A percentile compares a stretch with the other conserved stretches of the same genome.
These are phyloP conservation scores for Molothrus ater DNA, from an alignment of 2,797 vertebrate species.

Conservation along the genomic window DNA sequence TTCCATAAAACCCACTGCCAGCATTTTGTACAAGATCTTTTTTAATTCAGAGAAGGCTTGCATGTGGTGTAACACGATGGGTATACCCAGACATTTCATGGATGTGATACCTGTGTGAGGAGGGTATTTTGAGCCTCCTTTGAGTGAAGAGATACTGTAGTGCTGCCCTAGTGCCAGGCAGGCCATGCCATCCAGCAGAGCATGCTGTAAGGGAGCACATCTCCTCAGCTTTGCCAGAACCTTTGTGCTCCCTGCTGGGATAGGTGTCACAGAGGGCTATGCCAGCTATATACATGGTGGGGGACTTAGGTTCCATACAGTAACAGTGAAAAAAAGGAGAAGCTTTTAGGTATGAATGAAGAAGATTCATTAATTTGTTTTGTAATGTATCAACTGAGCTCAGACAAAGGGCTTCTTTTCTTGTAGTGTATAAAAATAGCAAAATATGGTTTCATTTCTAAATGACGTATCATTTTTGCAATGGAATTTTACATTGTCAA, in stretches of 20 bases:
- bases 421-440: neutral
- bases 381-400: neutral
- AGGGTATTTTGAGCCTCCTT: neutral
- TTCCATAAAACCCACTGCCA: neutral
- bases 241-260: neutral
- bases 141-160: accelerated
- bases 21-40: neutral
- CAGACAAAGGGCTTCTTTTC: neutral
- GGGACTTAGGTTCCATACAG: neutral
- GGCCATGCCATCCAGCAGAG: neutral
- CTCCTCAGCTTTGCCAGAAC: neutral
- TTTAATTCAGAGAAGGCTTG: neutral
- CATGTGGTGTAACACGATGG: accelerated
- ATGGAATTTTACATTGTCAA: neutral
- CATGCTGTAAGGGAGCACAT: neutral
- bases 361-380: neutral
- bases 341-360: neutral
- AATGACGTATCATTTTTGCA: neutral
- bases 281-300: neutral
- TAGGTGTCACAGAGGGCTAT: neutral
- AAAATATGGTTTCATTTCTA: neutral
- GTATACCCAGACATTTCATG: neutral
- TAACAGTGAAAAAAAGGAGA: neutral
- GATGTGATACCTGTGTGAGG: accelerated
- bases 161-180: neutral